Conservation (phyloP, 1,140 invertebrate species). For the Rhyzopertha dominica region DNA sequence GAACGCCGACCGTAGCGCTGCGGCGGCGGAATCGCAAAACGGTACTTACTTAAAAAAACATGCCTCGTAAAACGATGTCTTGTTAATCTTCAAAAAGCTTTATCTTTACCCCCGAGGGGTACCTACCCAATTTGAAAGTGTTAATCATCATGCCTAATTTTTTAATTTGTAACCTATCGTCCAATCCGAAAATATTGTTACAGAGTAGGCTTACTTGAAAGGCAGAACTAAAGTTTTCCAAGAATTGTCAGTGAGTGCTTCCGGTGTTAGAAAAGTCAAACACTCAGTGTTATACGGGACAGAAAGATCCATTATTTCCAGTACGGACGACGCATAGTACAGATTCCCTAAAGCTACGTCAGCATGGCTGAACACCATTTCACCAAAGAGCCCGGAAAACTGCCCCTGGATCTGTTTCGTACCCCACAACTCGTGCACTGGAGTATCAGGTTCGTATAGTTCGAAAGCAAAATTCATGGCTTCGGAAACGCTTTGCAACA, state of each 20-base stretch:
- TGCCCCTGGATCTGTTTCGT: conserved; percentile 53
- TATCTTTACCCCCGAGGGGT: too few species aligned
- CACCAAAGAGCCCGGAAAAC: conserved; percentile 64
- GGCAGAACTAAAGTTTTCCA: conserved; percentile 78
- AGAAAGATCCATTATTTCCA: conserved; percentile 67
- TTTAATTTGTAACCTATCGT: conserved; percentile 5
- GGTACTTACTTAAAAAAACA: too few species aligned
- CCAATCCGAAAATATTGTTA: conserved; percentile 3
- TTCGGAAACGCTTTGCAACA: conserved; percentile 59
- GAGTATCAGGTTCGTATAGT: conserved; percentile 58
- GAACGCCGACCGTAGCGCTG: too few species aligned
- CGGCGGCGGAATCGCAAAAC: too few species aligned
- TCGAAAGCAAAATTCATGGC: conserved; percentile 63
- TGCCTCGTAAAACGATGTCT: too few species aligned
- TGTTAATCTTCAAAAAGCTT: too few species aligned
- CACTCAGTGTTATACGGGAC: conserved; percentile 74
- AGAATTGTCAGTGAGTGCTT: conserved; percentile 69
- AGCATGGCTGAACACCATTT: conserved; percentile 60
- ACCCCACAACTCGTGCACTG: conserved; percentile 61
- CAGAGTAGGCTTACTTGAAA: conserved; percentile 55
- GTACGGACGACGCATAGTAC: conserved; percentile 63
- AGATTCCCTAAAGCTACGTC: conserved; percentile 73
- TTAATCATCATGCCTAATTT: background rate
- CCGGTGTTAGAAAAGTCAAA: conserved; percentile 75
- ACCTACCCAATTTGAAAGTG: too few species aligned